A percentile compares a stretch with the other conserved stretches of the same genome.
phyloP scores from a whole-genome alignment of 1,140 invertebrate species.

The Drosophila sucinea region DNA sequence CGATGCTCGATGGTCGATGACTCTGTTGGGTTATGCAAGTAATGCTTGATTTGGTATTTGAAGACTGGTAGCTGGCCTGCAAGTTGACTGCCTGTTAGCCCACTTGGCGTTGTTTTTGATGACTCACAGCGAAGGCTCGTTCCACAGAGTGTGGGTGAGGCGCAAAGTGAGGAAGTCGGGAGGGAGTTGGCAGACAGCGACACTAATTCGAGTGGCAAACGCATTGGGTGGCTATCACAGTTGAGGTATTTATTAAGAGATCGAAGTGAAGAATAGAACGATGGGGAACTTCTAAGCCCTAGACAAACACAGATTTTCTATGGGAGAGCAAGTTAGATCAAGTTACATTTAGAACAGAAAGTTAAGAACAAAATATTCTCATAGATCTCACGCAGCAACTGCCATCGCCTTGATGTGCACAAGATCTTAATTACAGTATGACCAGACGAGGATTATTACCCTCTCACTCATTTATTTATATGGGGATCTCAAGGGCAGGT shows the following conservation, averaged over 20 bases:
- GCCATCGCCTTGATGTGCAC: too few relatives aligned
- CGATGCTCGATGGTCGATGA: conserved; percentile 50
- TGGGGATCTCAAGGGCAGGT: too few relatives aligned
- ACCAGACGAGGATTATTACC: too few relatives aligned
- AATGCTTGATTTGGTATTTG: conserved; percentile 80
- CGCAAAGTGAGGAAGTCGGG: neutral
- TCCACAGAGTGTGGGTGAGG: conserved; percentile 40
- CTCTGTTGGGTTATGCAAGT: conserved; percentile 73
- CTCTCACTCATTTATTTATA: too few relatives aligned
- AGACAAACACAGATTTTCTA: too few relatives aligned
- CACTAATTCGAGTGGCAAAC: conserved; percentile 28
- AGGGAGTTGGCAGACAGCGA: conserved; percentile 18
- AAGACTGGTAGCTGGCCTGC: conserved; percentile 75
- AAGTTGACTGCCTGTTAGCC: conserved; percentile 32
- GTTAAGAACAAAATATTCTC: too few relatives aligned
- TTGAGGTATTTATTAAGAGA: conserved; percentile 24
- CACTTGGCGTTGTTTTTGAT: conserved; percentile 54
- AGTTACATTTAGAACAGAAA: too few relatives aligned
- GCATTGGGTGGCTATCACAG: conserved; percentile 24
- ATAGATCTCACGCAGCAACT: too few relatives aligned
- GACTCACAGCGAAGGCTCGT: conserved; percentile 50
- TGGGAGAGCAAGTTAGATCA: too few relatives aligned
- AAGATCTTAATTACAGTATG: too few relatives aligned
- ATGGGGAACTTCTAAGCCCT: neutral
- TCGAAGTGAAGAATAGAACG: neutral